phyloP scores from a whole-genome alignment of 2,113 vertebrate genomes.

The Odontophorus gujanensis region DNA sequence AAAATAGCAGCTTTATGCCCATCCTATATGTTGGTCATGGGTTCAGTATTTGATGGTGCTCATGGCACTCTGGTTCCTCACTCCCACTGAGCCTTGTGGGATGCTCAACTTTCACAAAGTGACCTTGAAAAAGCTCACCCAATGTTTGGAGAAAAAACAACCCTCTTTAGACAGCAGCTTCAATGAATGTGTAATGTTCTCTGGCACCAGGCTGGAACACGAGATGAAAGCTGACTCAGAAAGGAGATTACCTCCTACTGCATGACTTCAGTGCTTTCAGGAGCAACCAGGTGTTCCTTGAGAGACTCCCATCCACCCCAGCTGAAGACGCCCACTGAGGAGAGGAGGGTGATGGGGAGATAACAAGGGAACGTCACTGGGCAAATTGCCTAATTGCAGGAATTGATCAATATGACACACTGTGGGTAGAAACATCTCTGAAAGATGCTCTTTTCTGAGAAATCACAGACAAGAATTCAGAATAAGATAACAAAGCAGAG shows the following conservation, averaged over 20 bases:
- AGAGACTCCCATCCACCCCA: neutral
- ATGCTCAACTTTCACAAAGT: neutral
- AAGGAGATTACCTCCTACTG: neutral
- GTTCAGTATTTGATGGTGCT: neutral
- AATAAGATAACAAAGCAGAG: neutral
- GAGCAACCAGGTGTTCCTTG: neutral
- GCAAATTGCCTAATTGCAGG: neutral
- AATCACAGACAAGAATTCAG: conserved; percentile 1
- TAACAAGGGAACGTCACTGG: neutral
- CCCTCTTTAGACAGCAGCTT: neutral
- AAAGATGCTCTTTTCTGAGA: neutral
- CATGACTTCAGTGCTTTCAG: neutral
- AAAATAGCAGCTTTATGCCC: neutral
- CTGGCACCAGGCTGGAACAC: neutral
- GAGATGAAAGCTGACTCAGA: neutral
- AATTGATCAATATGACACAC: neutral
- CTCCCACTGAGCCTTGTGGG: neutral
- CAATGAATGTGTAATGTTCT: neutral
- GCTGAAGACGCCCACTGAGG: neutral
- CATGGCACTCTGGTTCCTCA: neutral
- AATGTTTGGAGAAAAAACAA: neutral
- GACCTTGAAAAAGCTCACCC: neutral
- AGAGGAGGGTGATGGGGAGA: neutral
- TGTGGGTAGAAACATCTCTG: neutral
- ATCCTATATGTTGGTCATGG: neutral